Evolutionary conservation across 2,113 vertebrate genomes (phyloP).

Genomic region (Vimba vimba): DNA sequence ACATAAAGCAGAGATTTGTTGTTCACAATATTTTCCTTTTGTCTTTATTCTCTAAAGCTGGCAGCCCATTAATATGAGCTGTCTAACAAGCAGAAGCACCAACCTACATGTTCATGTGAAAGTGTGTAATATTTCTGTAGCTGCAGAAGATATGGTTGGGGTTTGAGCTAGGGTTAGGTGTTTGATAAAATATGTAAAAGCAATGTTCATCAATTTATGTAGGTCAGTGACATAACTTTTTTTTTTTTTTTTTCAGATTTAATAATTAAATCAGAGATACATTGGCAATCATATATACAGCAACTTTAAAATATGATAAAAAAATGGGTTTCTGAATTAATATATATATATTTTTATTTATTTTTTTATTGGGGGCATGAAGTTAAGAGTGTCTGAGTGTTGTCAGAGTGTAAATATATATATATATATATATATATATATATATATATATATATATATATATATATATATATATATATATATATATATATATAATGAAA

Average conservation of each 20-base stretch:
- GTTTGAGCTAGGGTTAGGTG: no score
- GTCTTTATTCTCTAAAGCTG: not conserved
- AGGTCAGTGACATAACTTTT: not conserved
- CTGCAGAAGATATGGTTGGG: not conserved
- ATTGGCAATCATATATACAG: no score
- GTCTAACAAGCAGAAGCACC: not conserved
- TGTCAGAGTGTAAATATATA: no score
- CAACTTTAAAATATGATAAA: not conserved
- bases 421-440: no score
- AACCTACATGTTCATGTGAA: not conserved
- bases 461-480: no score
- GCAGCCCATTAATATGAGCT: not conserved
- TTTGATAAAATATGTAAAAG: not conserved
- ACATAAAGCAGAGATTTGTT: not conserved
- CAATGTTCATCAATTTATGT: not conserved
- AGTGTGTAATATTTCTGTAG: not conserved
- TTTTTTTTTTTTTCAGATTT: not conserved
- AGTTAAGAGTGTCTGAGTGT: no score
- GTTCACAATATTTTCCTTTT: not conserved
- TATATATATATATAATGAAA: no score
- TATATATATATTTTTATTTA: no score
- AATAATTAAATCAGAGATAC: no score
- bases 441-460: no score
- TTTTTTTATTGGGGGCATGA: not conserved
- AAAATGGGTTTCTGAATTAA: not conserved